These are phyloP conservation scores for Congeria kusceri DNA, from an alignment of 2,888 invertebrate species.

Conservation along the genomic window DNA sequence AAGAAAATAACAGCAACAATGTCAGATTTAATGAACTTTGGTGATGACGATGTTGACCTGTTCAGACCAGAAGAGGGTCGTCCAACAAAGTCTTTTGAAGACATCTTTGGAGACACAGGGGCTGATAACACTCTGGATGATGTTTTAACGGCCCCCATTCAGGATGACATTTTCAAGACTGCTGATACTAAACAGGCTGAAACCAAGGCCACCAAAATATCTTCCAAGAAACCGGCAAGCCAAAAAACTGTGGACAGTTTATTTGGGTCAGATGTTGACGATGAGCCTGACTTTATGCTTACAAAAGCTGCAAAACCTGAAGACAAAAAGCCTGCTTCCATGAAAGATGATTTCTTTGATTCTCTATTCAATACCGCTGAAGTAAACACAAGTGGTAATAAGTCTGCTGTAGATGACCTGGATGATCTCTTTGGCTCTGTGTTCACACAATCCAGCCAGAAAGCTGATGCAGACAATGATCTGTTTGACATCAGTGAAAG, in stretches of 20 bases:
- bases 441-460: too few species aligned
- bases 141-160: slow-evolving; percentile 25
- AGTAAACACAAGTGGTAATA: not conserved
- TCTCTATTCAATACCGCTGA: not conserved
- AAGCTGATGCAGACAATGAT: not conserved
- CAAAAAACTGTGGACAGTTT: slow-evolving; percentile 19
- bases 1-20: slow-evolving; percentile 11
- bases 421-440: slow-evolving; percentile 7
- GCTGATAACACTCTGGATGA: slow-evolving; percentile 28
- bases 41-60: slow-evolving; percentile 37
- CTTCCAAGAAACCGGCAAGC: not conserved
- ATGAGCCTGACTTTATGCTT: slow-evolving; percentile 43
- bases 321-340: not conserved
- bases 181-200: slow-evolving; percentile 1
- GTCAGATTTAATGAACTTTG: slow-evolving; percentile 44
- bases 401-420: not conserved
- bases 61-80: slow-evolving; percentile 23
- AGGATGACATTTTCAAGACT: slow-evolving; percentile 28
- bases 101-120: slow-evolving; percentile 29
- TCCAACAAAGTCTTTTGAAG: slow-evolving; percentile 37
- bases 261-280: slow-evolving; percentile 45
- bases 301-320: slow-evolving; percentile 5
- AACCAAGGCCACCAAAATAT: not conserved
- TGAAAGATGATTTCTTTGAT: slow-evolving; percentile 11
- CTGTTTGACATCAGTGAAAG: not conserved